Evolutionary conservation across 2,797 vertebrate species (phyloP).

Genomic region (Esox lucius): DNA sequence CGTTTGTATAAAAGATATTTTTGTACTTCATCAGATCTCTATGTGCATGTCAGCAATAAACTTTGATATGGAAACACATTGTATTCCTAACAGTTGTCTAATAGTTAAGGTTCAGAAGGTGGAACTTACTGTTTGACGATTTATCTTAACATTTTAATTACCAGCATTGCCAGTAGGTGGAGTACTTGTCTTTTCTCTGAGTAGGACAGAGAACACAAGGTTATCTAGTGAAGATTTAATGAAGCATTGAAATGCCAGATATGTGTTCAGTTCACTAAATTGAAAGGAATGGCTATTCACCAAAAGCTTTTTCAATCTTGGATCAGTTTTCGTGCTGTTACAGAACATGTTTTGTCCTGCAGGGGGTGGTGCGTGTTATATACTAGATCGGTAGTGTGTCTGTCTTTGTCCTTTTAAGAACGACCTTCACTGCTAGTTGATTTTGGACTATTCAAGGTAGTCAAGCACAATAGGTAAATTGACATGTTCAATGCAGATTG

Average conservation of each 20-base stretch:
- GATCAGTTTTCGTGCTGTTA: neutral
- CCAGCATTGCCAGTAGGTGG: conserved; percentile 54
- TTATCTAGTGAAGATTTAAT: neutral
- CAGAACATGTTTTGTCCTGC: neutral
- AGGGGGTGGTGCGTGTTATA: neutral
- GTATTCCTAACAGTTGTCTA: neutral
- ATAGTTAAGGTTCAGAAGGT: conserved; percentile 10
- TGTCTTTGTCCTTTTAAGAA: conserved; percentile 1
- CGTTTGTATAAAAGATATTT: conserved; percentile 99
- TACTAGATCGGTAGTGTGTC: neutral
- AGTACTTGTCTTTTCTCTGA: conserved; percentile 18
- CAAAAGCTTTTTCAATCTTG: neutral
- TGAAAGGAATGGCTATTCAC: neutral
- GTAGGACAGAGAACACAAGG: neutral
- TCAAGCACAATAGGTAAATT: conserved; percentile 47
- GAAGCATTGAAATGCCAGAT: neutral
- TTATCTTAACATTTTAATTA: no score
- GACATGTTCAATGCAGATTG: no score
- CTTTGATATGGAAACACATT: conserved; percentile 79
- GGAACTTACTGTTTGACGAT: neutral
- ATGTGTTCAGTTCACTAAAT: neutral
- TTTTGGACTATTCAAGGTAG: conserved; percentile 31
- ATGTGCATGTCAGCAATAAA: conserved; percentile 99
- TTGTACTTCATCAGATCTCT: conserved; percentile 95
- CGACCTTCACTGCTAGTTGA: neutral